Conservation (phyloP, 2,888 invertebrate species). For the Drosophila neutralis region DNA sequence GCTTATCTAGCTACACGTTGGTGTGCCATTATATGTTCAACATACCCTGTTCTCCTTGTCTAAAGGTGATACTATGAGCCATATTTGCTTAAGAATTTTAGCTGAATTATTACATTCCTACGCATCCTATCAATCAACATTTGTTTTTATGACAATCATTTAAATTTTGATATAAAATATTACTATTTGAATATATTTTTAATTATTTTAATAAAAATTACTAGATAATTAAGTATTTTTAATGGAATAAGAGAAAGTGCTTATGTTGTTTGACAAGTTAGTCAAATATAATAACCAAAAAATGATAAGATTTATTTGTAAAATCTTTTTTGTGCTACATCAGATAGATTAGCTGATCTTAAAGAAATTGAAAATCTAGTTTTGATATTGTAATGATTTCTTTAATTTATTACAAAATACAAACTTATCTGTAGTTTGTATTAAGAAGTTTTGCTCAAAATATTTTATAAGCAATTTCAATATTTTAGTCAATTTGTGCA, state of each 20-base stretch:
- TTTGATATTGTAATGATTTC: neutral
- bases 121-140: neutral
- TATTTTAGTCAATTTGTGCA: neutral
- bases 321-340: neutral
- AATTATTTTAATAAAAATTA: neutral
- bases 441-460: neutral
- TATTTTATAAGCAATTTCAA: neutral
- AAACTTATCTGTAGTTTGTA: neutral
- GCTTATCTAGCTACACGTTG: slow-evolving; percentile 6
- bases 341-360: neutral
- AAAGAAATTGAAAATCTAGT: neutral
- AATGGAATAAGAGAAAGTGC: neutral
- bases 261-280: neutral
- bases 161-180: neutral
- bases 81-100: too few relatives aligned
- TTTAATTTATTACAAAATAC: neutral
- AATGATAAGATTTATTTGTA: neutral
- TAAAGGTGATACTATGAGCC: neutral
- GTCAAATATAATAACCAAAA: neutral
- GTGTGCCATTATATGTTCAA: neutral
- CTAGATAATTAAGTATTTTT: neutral
- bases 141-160: neutral
- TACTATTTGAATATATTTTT: neutral
- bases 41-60: slow-evolving; percentile 7
- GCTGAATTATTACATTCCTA: neutral